These are phyloP conservation scores for Varecia variegata DNA, from an alignment of 2,797 vertebrate genomes.

Conservation along the genomic window DNA sequence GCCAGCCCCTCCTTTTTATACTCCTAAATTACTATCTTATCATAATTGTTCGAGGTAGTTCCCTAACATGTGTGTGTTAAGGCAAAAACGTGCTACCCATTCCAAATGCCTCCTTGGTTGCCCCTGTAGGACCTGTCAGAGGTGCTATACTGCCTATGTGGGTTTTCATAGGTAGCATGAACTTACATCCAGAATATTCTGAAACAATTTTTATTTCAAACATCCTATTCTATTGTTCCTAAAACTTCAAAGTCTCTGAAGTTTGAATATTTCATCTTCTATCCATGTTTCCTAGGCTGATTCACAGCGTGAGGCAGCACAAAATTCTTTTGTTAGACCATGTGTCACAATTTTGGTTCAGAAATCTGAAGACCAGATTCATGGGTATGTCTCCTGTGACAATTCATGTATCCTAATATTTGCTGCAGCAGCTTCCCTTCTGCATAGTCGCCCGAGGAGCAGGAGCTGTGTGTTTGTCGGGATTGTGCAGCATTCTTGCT, in stretches of 20 bases:
- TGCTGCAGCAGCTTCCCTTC: neutral
- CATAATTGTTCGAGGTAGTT: neutral
- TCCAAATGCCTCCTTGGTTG: neutral
- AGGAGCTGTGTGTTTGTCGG: neutral
- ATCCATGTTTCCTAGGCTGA: neutral
- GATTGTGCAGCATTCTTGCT: neutral
- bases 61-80: neutral
- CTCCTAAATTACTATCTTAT: neutral
- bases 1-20: neutral
- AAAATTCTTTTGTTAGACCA: constrained; percentile 44
- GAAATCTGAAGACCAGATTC: constrained; percentile 1
- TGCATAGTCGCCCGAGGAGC: neutral
- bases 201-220: constrained; percentile 42
- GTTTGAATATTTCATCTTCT: constrained; percentile 49
- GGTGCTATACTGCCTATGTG: too few relatives aligned
- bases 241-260: constrained; percentile 7
- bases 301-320: neutral
- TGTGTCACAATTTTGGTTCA: constrained; percentile 42
- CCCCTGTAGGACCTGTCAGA: neutral
- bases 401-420: neutral
- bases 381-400: neutral
- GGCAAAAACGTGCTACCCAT: neutral
- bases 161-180: neutral
- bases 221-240: neutral
- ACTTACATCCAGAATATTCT: constrained; percentile 19